phyloP scores from a whole-genome alignment of 2,888 invertebrate species.

The Bursaphelenchus okinawaensis region DNA sequence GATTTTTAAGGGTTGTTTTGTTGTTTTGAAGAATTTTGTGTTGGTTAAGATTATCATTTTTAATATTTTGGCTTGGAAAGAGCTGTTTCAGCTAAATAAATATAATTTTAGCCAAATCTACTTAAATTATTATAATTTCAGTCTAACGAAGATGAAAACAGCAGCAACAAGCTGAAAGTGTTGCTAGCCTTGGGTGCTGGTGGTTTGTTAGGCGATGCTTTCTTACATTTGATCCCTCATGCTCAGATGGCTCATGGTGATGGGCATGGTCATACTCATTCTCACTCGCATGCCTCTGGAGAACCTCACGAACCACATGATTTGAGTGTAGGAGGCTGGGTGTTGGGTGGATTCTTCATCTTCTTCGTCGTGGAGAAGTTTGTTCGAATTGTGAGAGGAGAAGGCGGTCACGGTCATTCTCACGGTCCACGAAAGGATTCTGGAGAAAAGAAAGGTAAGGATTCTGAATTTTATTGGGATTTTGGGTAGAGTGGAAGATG shows the following conservation, averaged over 20 bases:
- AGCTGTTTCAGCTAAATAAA: too few species aligned
- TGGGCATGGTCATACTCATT: slow-evolving; percentile 60
- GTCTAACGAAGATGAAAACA: slow-evolving; percentile 46
- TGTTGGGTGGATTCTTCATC: slow-evolving; percentile 68
- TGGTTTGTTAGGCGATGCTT: slow-evolving; percentile 93
- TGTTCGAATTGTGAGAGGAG: slow-evolving; percentile 74
- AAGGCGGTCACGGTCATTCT: slow-evolving; percentile 68
- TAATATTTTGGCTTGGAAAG: neutral
- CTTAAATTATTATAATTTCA: slow-evolving; percentile 19
- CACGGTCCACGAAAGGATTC: slow-evolving; percentile 34
- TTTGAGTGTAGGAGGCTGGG: slow-evolving; percentile 86
- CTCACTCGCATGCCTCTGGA: slow-evolving; percentile 30
- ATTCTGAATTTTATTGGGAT: too few species aligned
- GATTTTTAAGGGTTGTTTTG: neutral
- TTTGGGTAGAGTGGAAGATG: too few species aligned
- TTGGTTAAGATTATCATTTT: neutral
- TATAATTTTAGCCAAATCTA: neutral
- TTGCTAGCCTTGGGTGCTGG: slow-evolving; percentile 83
- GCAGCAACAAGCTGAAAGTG: slow-evolving; percentile 49
- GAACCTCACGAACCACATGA: slow-evolving; percentile 65
- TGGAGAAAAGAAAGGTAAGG: too few species aligned
- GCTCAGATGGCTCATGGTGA: slow-evolving; percentile 70
- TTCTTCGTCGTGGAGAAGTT: slow-evolving; percentile 72
- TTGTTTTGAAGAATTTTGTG: neutral
- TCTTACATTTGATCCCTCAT: slow-evolving; percentile 95